phyloP scores from a whole-genome alignment of 2,113 vertebrate species.

The Amblyornis subalaris region DNA sequence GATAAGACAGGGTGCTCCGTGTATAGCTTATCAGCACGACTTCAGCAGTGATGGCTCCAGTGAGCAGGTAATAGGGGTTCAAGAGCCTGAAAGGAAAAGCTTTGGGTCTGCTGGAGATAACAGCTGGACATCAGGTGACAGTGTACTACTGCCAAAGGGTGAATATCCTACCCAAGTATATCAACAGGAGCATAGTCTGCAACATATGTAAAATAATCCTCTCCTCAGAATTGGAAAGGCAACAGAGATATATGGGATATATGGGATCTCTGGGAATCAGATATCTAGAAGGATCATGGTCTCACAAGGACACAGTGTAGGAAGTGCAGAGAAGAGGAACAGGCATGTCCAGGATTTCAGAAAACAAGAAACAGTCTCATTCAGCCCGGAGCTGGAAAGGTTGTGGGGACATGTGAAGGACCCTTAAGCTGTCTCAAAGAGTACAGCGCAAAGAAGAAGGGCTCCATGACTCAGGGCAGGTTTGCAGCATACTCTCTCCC shows the following conservation, averaged over 20 bases:
- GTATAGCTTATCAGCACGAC: not conserved
- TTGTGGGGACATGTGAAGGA: not conserved
- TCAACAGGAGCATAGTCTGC: not conserved
- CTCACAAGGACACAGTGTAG: not conserved
- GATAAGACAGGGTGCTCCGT: not conserved
- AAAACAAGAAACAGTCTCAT: not conserved
- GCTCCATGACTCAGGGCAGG: not conserved
- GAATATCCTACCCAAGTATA: not conserved
- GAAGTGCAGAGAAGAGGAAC: not conserved
- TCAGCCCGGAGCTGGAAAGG: not conserved
- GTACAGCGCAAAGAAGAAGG: not conserved
- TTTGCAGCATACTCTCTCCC: not conserved
- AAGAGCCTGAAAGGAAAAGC: not conserved
- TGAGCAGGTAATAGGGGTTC: not conserved
- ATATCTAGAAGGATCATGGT: not conserved
- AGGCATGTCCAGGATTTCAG: not conserved
- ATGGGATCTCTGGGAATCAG: rapidly evolving
- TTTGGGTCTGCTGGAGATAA: not conserved
- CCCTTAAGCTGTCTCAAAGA: not conserved
- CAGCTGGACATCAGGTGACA: rapidly evolving
- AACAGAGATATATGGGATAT: not conserved
- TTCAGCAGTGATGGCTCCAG: not conserved
- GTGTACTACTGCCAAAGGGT: not conserved
- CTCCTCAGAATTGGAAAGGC: not conserved
- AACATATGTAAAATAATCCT: not conserved